Evolutionary conservation across 2,888 invertebrate genomes (phyloP).

Genomic region (Tipula unca): DNA sequence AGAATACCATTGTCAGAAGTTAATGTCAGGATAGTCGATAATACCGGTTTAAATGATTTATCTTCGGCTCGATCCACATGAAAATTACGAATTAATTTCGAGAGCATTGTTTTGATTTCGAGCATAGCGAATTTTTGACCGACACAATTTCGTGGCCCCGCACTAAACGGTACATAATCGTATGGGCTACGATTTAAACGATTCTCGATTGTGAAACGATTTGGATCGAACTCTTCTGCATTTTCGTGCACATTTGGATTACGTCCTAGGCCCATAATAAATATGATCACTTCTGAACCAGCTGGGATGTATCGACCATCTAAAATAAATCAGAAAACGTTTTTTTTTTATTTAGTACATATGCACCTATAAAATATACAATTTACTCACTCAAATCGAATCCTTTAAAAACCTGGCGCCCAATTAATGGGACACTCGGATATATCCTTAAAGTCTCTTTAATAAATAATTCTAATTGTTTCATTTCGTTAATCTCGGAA

Average conservation of each 20-base stretch:
- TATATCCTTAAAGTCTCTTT: constrained; percentile 36
- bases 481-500: constrained; percentile 36
- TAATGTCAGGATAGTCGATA: constrained; percentile 43
- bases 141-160: constrained; percentile 55
- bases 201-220: constrained; percentile 44
- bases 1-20: constrained; percentile 44
- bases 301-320: constrained; percentile 34
- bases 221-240: constrained; percentile 41
- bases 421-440: constrained; percentile 37
- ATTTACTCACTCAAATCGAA: constrained; percentile 31
- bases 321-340: constrained; percentile 23
- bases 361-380: neutral
- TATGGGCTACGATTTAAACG: constrained; percentile 41
- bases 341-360: too few species aligned
- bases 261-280: neutral
- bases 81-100: constrained; percentile 46
- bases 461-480: constrained; percentile 36
- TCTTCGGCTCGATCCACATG: constrained; percentile 36
- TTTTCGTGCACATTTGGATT: constrained; percentile 31
- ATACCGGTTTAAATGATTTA: constrained; percentile 38
- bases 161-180: constrained; percentile 53
- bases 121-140: constrained; percentile 46
- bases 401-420: constrained; percentile 30
- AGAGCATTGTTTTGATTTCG: constrained; percentile 47
- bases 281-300: constrained; percentile 30